phyloP scores from a whole-genome alignment of 1,140 invertebrate species.

The Lamellibrachia luymesi region DNA sequence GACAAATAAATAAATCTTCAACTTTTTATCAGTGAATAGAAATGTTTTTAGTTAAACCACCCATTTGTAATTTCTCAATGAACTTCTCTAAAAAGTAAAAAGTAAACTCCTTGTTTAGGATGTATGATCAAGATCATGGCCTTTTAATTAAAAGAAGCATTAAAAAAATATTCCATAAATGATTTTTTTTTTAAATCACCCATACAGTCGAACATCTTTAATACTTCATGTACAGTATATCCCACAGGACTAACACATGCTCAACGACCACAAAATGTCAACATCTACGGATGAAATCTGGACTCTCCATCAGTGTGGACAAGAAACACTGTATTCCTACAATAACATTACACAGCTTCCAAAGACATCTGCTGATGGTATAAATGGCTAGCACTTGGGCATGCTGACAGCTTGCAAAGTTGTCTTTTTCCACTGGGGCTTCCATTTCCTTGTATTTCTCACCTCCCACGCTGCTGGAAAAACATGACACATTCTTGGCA shows the following conservation, averaged over 20 bases:
- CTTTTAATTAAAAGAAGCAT: background rate
- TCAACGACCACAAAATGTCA: background rate
- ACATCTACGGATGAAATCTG: background rate
- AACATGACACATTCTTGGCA: background rate
- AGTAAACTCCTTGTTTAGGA: background rate
- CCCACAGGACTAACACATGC: background rate
- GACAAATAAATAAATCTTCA: background rate
- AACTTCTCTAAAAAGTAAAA: background rate
- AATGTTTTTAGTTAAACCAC: background rate
- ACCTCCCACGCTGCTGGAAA: background rate
- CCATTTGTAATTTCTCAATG: background rate
- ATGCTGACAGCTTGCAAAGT: background rate
- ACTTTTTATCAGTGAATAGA: background rate
- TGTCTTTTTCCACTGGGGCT: background rate
- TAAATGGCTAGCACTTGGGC: background rate
- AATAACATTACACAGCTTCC: background rate
- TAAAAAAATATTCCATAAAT: background rate
- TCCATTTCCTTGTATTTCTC: background rate
- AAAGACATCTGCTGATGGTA: background rate
- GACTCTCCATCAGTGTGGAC: background rate
- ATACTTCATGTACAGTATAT: too few species aligned
- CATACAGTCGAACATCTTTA: background rate
- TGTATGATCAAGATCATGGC: background rate
- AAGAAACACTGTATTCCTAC: background rate
- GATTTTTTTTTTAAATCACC: background rate